Evolutionary conservation across 2,888 invertebrate species (phyloP).

Genomic region (Rhopalosiphum nymphaeae): DNA sequence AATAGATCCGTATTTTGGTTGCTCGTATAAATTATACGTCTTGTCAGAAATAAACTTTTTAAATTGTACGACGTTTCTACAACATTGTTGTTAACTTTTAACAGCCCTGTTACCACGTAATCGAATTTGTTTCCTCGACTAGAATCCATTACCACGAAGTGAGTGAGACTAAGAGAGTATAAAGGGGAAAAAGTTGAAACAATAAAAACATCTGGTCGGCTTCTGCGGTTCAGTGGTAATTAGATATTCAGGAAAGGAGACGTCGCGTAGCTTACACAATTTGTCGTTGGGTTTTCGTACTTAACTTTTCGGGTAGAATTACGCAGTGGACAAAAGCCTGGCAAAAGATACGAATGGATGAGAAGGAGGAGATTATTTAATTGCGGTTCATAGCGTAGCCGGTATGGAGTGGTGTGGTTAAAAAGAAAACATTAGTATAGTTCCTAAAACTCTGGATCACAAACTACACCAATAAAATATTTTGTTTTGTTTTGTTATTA

Average conservation of each 20-base stretch:
- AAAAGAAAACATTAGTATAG: slow-evolving; percentile 16
- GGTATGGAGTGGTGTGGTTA: slow-evolving; percentile 3
- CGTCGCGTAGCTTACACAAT: slow-evolving; percentile 53
- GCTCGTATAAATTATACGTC: slow-evolving; percentile 39
- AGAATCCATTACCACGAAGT: slow-evolving; percentile 55
- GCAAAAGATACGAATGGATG: not conserved
- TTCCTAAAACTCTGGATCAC: not conserved
- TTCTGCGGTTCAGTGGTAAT: slow-evolving; percentile 55
- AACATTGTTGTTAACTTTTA: slow-evolving; percentile 49
- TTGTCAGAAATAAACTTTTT: slow-evolving; percentile 47
- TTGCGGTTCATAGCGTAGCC: slow-evolving; percentile 15
- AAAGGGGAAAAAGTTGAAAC: slow-evolving; percentile 60
- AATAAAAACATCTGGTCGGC: slow-evolving; percentile 59
- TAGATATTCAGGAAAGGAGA: slow-evolving; percentile 52
- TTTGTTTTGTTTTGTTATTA: slow-evolving; percentile 9
- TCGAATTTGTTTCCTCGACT: slow-evolving; percentile 59
- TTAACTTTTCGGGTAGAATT: slow-evolving; percentile 61
- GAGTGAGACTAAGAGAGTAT: slow-evolving; percentile 32
- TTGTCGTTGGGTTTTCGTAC: slow-evolving; percentile 44
- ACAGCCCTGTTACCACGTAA: slow-evolving; percentile 48
- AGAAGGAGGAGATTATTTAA: slow-evolving; percentile 32
- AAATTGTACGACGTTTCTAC: slow-evolving; percentile 45
- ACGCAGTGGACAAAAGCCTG: slow-evolving; percentile 49
- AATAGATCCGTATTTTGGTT: not conserved
- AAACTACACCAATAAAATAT: slow-evolving; percentile 28